phyloP scores from a whole-genome alignment of 2,797 vertebrate species.

The Carcharodon carcharias region DNA sequence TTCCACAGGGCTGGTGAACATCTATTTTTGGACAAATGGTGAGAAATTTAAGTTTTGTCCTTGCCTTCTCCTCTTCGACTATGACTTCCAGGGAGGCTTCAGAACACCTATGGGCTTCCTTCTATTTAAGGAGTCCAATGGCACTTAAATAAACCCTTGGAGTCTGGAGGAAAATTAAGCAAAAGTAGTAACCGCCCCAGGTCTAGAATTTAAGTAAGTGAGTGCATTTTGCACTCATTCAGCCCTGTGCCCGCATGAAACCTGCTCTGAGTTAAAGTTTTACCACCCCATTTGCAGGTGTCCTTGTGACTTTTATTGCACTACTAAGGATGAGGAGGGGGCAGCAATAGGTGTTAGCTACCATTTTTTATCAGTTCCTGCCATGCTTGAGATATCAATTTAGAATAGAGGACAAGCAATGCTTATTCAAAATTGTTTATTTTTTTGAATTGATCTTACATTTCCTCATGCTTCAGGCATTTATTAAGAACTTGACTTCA shows the following conservation, averaged over 20 bases:
- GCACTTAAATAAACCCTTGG: background rate
- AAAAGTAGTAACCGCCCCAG: background rate
- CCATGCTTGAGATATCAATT: background rate
- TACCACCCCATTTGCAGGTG: background rate
- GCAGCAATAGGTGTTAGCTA: background rate
- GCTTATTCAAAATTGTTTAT: background rate
- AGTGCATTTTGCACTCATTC: background rate
- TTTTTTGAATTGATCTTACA: background rate
- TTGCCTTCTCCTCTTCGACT: background rate
- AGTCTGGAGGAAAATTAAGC: background rate
- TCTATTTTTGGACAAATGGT: background rate
- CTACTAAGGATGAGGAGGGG: background rate
- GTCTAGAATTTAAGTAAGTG: background rate
- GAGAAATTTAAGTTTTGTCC: background rate
- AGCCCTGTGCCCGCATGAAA: background rate
- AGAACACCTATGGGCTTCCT: background rate
- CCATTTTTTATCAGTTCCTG: background rate
- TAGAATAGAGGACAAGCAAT: background rate
- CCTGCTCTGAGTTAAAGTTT: background rate
- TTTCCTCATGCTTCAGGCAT: background rate
- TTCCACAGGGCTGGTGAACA: background rate
- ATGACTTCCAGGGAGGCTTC: background rate
- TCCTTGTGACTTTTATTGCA: background rate
- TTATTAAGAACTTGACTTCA: background rate
- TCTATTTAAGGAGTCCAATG: background rate